Evolutionary conservation across 2,888 invertebrate genomes (phyloP), one percentile per base, ranked within the genome.

Genomic region (Pegoplata infirma): DNA sequence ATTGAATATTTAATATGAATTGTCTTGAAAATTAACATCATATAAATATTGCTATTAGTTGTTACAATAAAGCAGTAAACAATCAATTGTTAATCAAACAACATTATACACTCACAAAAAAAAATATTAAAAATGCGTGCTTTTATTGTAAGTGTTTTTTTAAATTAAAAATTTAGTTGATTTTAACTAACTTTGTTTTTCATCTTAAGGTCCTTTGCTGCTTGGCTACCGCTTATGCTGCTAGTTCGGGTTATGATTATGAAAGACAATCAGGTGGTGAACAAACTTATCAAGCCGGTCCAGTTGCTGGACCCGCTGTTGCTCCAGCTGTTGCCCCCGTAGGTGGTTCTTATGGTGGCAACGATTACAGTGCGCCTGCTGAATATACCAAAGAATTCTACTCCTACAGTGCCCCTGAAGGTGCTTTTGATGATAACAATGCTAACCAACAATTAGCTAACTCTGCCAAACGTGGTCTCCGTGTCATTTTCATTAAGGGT

Each of bases 101-200:
- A 61, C 75, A 61, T 66, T 21, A 97, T 83, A 58, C 81, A 46
- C 77, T 83, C 76, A 40, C 16, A 44, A 53, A 46, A 25, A 5
- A 28, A 28, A 28, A 1, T n/a, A n/a, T n/a, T n/a, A n/a, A 64
- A 25, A 47, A 97, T 83, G 98, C 98, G 98, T 68, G 66, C 81
- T 36, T 82, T 84, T 76, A 64, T 84, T 81, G 84, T 84, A 80
- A 81, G 82, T 63, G 66, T 28, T 6, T 1, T 1, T 1, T 23
- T 0, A 1, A 28, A 28, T 8, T n/a, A 1, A 3, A 46, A 8
- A 0, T 10, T 19, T n/a, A 7, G n/a, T 8, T 53, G 3, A 16
- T 8, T 47, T 17, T 53, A 23, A 17, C 5, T 17, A n/a, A n/a
- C 7, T 32, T 36, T 46, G 2, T 14, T 55, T 21, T 71, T 36